Evolutionary conservation across 2,888 invertebrate species (phyloP).

Genomic region (Pandemis corylana): DNA sequence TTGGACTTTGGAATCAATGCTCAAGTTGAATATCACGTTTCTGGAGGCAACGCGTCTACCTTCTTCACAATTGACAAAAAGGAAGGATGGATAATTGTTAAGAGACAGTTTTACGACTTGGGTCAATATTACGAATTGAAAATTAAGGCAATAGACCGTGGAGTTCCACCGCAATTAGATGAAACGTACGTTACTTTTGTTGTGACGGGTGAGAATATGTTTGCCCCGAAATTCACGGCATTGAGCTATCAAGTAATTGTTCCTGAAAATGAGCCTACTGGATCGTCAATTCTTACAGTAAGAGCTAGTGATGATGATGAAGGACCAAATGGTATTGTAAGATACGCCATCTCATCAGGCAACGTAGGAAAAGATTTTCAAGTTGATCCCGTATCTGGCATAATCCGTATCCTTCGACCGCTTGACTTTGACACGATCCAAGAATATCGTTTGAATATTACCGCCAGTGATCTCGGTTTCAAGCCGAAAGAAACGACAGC

Average conservation of each 20-base stretch:
- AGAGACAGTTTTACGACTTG: slow-evolving; percentile 83
- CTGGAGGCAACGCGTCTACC: slow-evolving; percentile 91
- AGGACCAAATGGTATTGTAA: slow-evolving; percentile 95
- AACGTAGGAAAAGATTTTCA: slow-evolving; percentile 92
- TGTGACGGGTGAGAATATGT: slow-evolving; percentile 93
- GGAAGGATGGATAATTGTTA: slow-evolving; percentile 93
- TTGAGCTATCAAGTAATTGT: slow-evolving; percentile 95
- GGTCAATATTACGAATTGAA: slow-evolving; percentile 88
- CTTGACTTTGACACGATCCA: slow-evolving; percentile 95
- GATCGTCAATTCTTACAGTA: slow-evolving; percentile 93
- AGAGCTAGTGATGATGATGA: slow-evolving; percentile 93
- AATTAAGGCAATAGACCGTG: slow-evolving; percentile 93
- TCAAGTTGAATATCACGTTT: slow-evolving; percentile 91
- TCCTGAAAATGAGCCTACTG: slow-evolving; percentile 95
- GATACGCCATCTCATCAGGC: slow-evolving; percentile 93
- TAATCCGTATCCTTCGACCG: slow-evolving; percentile 90
- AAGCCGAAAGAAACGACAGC: slow-evolving; percentile 91
- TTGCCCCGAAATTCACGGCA: slow-evolving; percentile 92
- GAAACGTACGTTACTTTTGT: slow-evolving; percentile 90
- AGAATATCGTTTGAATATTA: slow-evolving; percentile 94
- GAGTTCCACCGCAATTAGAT: slow-evolving; percentile 94
- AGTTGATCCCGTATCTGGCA: slow-evolving; percentile 91
- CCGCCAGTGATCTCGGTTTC: slow-evolving; percentile 94
- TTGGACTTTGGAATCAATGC: slow-evolving; percentile 95
- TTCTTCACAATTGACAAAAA: slow-evolving; percentile 89